phyloP scores from a whole-genome alignment of 2,113 vertebrate genomes.

The Pteruthius melanotis region DNA sequence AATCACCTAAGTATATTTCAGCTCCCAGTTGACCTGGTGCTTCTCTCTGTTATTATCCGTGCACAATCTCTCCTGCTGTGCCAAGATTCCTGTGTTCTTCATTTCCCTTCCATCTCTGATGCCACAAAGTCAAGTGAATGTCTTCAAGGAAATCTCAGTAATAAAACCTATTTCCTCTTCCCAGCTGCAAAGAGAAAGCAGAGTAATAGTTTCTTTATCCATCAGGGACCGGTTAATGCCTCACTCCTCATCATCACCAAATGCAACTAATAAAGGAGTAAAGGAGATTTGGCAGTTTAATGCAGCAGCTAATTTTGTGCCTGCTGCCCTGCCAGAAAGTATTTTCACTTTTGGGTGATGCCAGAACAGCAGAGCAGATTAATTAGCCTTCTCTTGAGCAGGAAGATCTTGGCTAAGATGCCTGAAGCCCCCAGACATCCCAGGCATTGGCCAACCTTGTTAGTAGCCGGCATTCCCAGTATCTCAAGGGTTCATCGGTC shows the following conservation, averaged over 20 bases:
- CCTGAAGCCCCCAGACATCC: background rate
- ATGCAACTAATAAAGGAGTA: constrained; percentile 58
- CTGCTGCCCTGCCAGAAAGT: constrained; percentile 58
- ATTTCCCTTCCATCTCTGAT: constrained; percentile 27
- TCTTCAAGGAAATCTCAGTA: constrained; percentile 60
- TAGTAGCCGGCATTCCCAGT: background rate
- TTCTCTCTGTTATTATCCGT: constrained; percentile 24
- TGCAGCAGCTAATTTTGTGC: constrained; percentile 57
- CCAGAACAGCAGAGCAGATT: constrained; percentile 56
- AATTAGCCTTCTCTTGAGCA: constrained; percentile 47
- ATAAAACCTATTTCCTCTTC: constrained; percentile 53
- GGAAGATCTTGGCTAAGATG: constrained; percentile 9
- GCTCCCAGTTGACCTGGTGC: background rate
- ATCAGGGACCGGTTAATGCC: constrained; percentile 46
- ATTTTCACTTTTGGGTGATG: constrained; percentile 66
- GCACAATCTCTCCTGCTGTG: constrained; percentile 20
- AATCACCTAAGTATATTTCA: constrained; percentile 41
- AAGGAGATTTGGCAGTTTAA: constrained; percentile 66
- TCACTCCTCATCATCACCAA: constrained; percentile 61
- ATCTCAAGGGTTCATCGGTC: background rate
- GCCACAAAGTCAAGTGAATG: constrained; percentile 56
- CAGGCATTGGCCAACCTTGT: background rate
- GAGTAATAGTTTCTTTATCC: constrained; percentile 54
- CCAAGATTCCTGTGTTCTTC: constrained; percentile 52
- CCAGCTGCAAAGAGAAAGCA: constrained; percentile 37